Evolutionary conservation across 2,888 invertebrate genomes (phyloP), one percentile per base, ranked within the genome.

Genomic region (Autographa gamma): DNA sequence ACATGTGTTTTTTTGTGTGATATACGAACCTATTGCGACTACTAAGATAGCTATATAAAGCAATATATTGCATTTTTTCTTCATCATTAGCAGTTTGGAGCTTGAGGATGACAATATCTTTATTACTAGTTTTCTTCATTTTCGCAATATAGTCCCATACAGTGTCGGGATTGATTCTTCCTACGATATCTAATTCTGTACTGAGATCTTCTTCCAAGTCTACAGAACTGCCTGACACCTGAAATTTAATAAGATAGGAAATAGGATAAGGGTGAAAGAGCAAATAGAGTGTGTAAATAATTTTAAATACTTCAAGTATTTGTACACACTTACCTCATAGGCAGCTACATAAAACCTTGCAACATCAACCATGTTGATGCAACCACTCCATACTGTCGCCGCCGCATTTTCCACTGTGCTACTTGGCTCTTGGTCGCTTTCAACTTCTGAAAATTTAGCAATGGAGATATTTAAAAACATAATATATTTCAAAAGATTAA

Each of bases 91-190:
- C 97, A 0, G 98, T 98, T 80, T 97, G 97, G 64, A 99, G 94
- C 74, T 98, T 96, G 65, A 99, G 95, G 32, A 99, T 96, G 14
- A 98, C 96, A 38, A 99, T 98, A 86, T 99, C 98, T 93, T 98
- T 98, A 74, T 97, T 98, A 61, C 97, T 98, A 58, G 97, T 97
- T 88, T 98, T 97, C 87, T 98, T 98, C 96, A 99, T 98, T 93
- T 99, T 98, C 48, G 97, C 96, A 69, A 99, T 97, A 89, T 99
- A 99, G 71, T 99, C 98, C 98, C 98, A 99, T 8, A 98, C 98
- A 14, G 98, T 98, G 14, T 97, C 97, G 0, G 98, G 98, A 66
- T 97, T 97, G 86, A 99, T 99, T 84, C 99, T 96, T 0, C 99
- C 99, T 16, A 99, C 98, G 48, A 99, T 98, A 86, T 98, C 98